phyloP scores from a whole-genome alignment of 2,888 invertebrate genomes.

The Ormyrus labotus region DNA sequence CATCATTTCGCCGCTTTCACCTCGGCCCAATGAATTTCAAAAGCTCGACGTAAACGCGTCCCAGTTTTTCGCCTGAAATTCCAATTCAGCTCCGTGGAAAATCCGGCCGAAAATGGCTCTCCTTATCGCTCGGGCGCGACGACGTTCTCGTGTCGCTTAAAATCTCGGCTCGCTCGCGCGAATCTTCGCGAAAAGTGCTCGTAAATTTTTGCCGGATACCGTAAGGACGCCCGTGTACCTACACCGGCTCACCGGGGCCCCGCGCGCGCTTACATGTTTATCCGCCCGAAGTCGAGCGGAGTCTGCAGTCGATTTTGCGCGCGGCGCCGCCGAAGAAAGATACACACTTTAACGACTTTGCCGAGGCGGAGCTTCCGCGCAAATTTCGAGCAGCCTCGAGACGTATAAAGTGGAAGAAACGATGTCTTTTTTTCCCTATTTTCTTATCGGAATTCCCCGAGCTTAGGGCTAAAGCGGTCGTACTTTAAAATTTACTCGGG shows the following conservation, averaged over 20 bases:
- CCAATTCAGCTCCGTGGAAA: too few relatives aligned
- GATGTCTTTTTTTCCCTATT: too few relatives aligned
- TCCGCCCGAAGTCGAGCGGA: too few relatives aligned
- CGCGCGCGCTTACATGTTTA: too few relatives aligned
- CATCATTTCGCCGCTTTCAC: too few relatives aligned
- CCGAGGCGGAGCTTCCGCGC: neutral
- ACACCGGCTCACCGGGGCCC: too few relatives aligned
- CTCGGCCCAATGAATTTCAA: too few relatives aligned
- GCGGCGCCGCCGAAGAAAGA: neutral
- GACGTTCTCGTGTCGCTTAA: neutral
- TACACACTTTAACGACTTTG: neutral
- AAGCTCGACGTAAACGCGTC: too few relatives aligned
- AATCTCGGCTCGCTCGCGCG: neutral
- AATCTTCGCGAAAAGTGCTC: constrained; percentile 1
- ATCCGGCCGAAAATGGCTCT: neutral
- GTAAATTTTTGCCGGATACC: constrained; percentile 37
- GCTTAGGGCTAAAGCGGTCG: too few relatives aligned
- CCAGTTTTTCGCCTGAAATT: too few relatives aligned
- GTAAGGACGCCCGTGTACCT: neutral
- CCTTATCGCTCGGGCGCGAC: neutral
- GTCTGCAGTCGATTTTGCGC: neutral
- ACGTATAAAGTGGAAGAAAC: neutral
- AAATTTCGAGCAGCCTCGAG: neutral
- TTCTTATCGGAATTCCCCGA: too few relatives aligned
- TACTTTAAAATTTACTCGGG: too few relatives aligned